A percentile compares a stretch with the other conserved stretches of the same genome.
These are phyloP conservation scores for Pemphredon lugubris DNA, from an alignment of 2,888 invertebrate species.

Conservation along the genomic window DNA sequence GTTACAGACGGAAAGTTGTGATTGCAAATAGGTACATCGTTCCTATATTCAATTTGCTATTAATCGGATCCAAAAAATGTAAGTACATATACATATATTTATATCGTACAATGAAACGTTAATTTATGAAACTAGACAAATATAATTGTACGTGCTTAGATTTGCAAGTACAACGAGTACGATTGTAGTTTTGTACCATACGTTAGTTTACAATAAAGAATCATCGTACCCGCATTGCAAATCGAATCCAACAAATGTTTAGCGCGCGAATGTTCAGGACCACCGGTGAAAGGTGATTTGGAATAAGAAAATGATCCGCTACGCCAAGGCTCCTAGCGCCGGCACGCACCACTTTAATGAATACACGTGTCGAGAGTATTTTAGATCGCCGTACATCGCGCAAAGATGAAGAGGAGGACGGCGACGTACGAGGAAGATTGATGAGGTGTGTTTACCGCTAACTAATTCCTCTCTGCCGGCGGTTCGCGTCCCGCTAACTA, in stretches of 20 bases:
- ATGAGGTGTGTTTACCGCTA: slow-evolving; percentile 77
- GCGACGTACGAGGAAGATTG: slow-evolving; percentile 76
- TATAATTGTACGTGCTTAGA: no score
- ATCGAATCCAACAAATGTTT: background rate
- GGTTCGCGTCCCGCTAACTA: slow-evolving; percentile 40
- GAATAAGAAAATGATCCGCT: slow-evolving; percentile 26
- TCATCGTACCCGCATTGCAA: no score
- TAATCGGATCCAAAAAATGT: no score
- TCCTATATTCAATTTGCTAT: no score
- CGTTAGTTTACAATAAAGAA: no score
- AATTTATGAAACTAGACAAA: no score
- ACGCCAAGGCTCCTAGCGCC: slow-evolving; percentile 26
- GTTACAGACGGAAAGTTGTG: no score
- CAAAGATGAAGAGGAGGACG: slow-evolving; percentile 64
- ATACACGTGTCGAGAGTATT: slow-evolving; percentile 75
- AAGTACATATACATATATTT: no score
- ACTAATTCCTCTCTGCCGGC: slow-evolving; percentile 58
- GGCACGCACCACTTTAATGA: slow-evolving; percentile 66
- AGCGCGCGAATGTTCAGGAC: background rate
- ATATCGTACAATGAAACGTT: no score
- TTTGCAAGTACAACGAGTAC: no score
- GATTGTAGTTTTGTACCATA: no score
- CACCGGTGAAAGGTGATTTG: slow-evolving; percentile 19
- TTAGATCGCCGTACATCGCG: slow-evolving; percentile 68
- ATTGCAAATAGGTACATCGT: no score